Evolutionary conservation across 2,888 invertebrate genomes (phyloP).

Genomic region (Hydrotaea diabolus): DNA sequence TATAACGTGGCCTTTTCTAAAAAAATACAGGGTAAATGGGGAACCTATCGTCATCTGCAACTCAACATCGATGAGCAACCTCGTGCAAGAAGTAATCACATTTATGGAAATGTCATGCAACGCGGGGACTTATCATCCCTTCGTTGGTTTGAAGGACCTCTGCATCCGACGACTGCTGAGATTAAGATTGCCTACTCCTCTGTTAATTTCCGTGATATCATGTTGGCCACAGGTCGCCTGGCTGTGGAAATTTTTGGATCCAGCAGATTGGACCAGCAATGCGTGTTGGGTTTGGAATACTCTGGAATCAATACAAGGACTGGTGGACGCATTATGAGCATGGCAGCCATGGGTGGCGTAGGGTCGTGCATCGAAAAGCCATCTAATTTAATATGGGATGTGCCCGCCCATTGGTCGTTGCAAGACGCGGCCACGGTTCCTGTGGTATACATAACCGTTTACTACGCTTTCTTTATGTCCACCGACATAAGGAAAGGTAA

Average conservation of each 20-base stretch:
- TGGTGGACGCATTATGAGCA: conserved; percentile 86
- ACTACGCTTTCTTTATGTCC: conserved; percentile 81
- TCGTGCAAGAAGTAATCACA: conserved; percentile 83
- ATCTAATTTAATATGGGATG: conserved; percentile 82
- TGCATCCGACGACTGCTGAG: conserved; percentile 82
- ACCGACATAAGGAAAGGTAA: conserved; percentile 78
- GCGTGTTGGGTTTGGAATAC: conserved; percentile 86
- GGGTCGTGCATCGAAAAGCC: conserved; percentile 81
- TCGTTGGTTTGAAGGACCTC: conserved; percentile 89
- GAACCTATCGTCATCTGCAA: conserved; percentile 91
- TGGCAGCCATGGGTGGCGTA: conserved; percentile 82
- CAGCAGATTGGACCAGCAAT: conserved; percentile 84
- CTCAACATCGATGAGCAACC: conserved; percentile 81
- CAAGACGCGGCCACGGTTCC: conserved; percentile 90
- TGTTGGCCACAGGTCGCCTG: conserved; percentile 95
- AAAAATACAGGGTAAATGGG: conserved; percentile 81
- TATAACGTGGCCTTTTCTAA: no score
- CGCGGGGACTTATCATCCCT: conserved; percentile 93
- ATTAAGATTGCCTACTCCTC: conserved; percentile 85
- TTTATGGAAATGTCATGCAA: conserved; percentile 88
- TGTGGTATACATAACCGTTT: conserved; percentile 87
- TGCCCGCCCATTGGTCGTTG: conserved; percentile 87
- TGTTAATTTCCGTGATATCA: conserved; percentile 96
- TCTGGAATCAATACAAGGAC: conserved; percentile 83
- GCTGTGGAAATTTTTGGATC: conserved; percentile 90